Evolutionary conservation across 2,797 vertebrate genomes (phyloP), one percentile per base, ranked within the genome.

Genomic region (Pygocentrus nattereri): DNA sequence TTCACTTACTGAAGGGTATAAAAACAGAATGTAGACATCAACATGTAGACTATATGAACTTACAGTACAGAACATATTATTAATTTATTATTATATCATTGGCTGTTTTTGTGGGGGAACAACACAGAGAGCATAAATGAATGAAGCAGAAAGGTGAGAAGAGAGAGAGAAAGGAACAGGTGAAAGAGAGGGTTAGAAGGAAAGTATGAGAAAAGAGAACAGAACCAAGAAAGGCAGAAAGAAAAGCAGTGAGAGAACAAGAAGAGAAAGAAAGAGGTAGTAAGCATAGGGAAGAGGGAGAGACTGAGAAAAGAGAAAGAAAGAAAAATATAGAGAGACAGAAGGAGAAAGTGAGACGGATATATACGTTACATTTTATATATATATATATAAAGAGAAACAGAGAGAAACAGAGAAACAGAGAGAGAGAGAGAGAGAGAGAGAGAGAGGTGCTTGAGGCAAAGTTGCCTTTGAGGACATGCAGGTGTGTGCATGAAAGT

Each of bases 81-180:
- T 11, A 0, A 11, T 44, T 12, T 10, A 11, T 44, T 2, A 1
- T 2, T 12, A 44, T 2, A 44, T 12, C 10, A 1, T 0, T 44
- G 10, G 10, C 6, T 2, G 6, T 34, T 41, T 41, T 41, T 41
- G 41, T 41, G 41, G 8, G 41, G 41, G 8, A 41, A 3, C 4
- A 83, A 77, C 82, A 21, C 87, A 76, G 44, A 27, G 67, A 78
- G 80, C n/a, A 25, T 27, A 8, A 65, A 44, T 21, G 44, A 59
- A 23, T 10, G 54, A 10, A 59, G 21, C 11, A 15, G 5, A 15
- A 31, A 30, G 18, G 41, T 41, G 38, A 50, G 27, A 52, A 77
- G 27, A 72, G 12, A 59, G 15, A 27, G n/a, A 44, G 56, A 25
- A 8, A 8, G 38, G 2, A 38, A 38, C 38, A 30, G 1, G 3